phyloP scores from a whole-genome alignment of 1,140 invertebrate genomes.

The Aphis craccivora region DNA sequence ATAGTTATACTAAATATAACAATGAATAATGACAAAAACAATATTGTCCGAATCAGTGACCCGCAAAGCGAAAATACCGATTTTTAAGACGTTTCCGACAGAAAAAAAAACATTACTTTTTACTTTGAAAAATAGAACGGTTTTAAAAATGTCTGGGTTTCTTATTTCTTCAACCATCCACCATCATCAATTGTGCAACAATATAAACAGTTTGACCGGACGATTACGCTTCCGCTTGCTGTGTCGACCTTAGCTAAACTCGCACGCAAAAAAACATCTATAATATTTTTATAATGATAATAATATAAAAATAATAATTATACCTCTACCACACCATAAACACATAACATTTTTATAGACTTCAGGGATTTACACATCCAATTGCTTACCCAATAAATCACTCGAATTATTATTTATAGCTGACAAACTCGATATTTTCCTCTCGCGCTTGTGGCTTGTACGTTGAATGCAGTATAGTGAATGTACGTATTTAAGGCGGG shows the following conservation, averaged over 20 bases:
- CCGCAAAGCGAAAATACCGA: neutral
- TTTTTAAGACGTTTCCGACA: neutral
- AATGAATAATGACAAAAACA: neutral
- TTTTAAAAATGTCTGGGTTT: neutral
- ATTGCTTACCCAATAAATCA: neutral
- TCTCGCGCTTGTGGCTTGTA: too few species aligned
- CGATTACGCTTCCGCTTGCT: neutral
- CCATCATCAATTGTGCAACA: neutral
- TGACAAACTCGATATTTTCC: neutral
- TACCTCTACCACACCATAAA: neutral
- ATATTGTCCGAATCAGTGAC: neutral
- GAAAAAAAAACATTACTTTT: neutral
- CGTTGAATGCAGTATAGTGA: neutral
- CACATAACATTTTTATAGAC: neutral
- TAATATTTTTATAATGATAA: neutral
- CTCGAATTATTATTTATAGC: slow-evolving; percentile 7
- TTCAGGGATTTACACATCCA: neutral
- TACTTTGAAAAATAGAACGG: neutral
- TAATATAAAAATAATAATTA: neutral
- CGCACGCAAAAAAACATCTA: neutral
- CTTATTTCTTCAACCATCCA: neutral
- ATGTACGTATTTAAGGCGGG: neutral
- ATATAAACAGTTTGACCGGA: neutral
- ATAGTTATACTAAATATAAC: neutral
- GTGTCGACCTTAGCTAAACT: neutral